phyloP scores from a whole-genome alignment of 2,888 invertebrate species.

The Polyploca ridens region DNA sequence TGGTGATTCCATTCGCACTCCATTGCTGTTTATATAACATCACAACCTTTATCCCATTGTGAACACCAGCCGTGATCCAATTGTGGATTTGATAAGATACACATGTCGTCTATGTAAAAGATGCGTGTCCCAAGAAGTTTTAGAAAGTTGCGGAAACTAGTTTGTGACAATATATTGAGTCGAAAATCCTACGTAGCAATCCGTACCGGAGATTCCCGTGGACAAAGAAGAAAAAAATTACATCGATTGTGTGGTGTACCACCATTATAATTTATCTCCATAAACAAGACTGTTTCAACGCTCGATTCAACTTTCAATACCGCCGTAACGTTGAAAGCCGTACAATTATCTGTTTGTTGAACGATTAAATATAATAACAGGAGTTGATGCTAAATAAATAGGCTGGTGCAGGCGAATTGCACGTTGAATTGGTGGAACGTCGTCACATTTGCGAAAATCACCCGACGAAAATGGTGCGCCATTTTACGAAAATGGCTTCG shows the following conservation, averaged over 20 bases:
- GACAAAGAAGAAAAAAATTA: constrained; percentile 5
- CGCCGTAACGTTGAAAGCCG: background rate
- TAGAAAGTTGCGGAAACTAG: constrained; percentile 2
- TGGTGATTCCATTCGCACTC: background rate
- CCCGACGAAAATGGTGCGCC: constrained; percentile 18
- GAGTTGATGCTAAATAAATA: constrained; percentile 9
- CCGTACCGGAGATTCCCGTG: background rate
- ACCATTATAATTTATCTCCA: background rate
- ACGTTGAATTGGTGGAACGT: constrained; percentile 12
- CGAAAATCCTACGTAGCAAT: constrained; percentile 1
- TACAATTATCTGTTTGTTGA: constrained; percentile 8
- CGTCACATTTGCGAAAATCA: constrained; percentile 27
- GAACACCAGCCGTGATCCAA: background rate
- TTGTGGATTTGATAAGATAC: background rate
- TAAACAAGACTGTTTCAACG: background rate
- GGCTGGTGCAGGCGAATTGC: background rate
- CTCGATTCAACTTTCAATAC: background rate
- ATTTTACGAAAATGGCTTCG: constrained; percentile 21
- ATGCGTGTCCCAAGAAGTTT: background rate
- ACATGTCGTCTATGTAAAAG: constrained; percentile 3
- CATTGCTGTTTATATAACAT: background rate
- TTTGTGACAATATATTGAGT: constrained; percentile 5
- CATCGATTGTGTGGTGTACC: background rate
- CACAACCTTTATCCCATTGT: background rate
- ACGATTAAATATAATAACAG: constrained; percentile 5